Evolutionary conservation across 2,888 invertebrate species (phyloP), one percentile per base, ranked within the genome.

Genomic region (Entomobrya proxima): DNA sequence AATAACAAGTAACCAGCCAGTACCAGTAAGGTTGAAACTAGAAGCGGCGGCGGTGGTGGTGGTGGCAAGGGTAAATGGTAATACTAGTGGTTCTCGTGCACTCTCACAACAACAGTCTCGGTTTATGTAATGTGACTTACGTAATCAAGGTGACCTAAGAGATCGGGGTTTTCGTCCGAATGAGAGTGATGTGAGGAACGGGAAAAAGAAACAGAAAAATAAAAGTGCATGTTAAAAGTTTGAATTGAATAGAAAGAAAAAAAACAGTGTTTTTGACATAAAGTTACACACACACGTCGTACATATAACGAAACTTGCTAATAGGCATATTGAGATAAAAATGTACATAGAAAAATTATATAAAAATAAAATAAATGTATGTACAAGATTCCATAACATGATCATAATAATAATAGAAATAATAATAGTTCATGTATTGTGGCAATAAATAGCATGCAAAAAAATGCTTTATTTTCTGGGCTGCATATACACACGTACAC

Each of bases 131-230:
- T 89, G 88, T 89, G 87, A 85, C 88, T 92, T 92, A 92, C 92
- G 92, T 92, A 92, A 92, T 92, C 92, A 92, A 93, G 92, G 92
- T 92, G 92, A 93, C 92, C 92, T 92, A 92, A 88, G 88, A 80
- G 86, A 86, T 87, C 89, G 90, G 90, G 90, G 89, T 90, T 89
- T 89, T 89, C 88, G 90, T 72, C 89, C 90, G 88, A 88, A 87
- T 85, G 87, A 89, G 88, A 85, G 87, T 81, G 37, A 58, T 76
- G 64, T 77, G 83, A 83, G 77, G 83, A 77, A 83, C 83, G 76
- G 77, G 35, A 75, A 55, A n/a, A 58, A 58, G 72, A 30, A 64
- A 75, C 44, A 35, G 83, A 35, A 55, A 35, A 76, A 47, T 58
- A 58, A 21, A 58, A 40, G 40, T 58, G 37, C 58, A 58, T 58